Evolutionary conservation across 2,113 vertebrate species (phyloP).

Genomic region (Progne subis): DNA sequence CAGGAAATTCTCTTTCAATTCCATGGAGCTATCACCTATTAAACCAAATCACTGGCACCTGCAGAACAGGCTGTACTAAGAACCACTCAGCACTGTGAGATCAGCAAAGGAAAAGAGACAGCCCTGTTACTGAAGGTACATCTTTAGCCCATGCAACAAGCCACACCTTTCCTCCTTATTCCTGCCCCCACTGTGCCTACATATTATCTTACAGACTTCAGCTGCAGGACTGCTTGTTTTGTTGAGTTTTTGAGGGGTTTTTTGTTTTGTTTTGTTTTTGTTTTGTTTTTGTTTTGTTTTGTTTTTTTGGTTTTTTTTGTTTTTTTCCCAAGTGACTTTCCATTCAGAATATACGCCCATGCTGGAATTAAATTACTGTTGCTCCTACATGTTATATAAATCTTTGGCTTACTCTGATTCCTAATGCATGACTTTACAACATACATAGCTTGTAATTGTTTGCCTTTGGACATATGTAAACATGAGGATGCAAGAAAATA

Average conservation of each 20-base stretch:
- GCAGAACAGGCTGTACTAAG: not conserved
- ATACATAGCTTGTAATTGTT: not conserved
- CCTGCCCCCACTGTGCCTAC: not conserved
- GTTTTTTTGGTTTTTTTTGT: not conserved
- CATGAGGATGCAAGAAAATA: not conserved
- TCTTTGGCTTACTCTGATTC: not conserved
- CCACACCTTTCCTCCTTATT: not conserved
- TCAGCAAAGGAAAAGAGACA: not conserved
- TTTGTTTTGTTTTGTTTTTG: too few species aligned
- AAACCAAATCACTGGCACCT: not conserved
- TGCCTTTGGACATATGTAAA: not conserved
- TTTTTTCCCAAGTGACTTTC: not conserved
- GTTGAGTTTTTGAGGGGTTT: too few species aligned
- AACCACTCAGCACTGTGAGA: not conserved
- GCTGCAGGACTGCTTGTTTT: not conserved
- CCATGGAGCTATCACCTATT: not conserved
- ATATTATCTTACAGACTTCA: not conserved
- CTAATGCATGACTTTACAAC: not conserved
- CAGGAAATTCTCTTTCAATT: not conserved
- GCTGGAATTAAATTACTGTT: not conserved
- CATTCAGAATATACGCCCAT: not conserved
- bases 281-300: too few species aligned
- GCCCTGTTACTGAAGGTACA: not conserved
- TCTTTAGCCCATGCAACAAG: not conserved
- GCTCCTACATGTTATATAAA: not conserved